phyloP scores from a whole-genome alignment of 2,888 invertebrate species.

The Tipula vernalis region DNA sequence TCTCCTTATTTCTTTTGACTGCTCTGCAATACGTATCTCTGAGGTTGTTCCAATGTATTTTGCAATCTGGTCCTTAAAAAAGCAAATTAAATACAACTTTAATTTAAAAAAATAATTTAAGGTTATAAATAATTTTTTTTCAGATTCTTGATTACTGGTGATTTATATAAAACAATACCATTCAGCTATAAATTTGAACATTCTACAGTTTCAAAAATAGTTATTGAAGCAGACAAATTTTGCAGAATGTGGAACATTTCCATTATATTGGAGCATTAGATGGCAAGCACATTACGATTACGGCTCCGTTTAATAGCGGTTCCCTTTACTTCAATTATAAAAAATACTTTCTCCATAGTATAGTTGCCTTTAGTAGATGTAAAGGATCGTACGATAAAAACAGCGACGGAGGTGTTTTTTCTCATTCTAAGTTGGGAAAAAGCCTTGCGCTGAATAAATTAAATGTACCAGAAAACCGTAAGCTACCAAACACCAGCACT shows the following conservation, averaged over 20 bases:
- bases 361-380: neutral
- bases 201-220: neutral
- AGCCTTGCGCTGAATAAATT: neutral
- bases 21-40: neutral
- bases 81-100: neutral
- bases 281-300: neutral
- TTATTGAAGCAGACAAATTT: neutral
- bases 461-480: neutral
- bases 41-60: neutral
- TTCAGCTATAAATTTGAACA: neutral
- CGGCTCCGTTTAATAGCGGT: neutral
- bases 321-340: neutral
- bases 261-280: neutral
- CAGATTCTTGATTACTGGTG: neutral
- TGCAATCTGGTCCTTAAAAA: neutral
- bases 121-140: neutral
- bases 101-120: neutral
- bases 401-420: neutral
- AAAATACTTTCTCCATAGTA: neutral
- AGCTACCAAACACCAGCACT: neutral
- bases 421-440: neutral
- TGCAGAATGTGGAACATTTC: neutral
- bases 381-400: no score
- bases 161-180: neutral
- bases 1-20: neutral